phyloP scores from a whole-genome alignment of 2,888 invertebrate species.

The Ptychoptera contaminata region DNA sequence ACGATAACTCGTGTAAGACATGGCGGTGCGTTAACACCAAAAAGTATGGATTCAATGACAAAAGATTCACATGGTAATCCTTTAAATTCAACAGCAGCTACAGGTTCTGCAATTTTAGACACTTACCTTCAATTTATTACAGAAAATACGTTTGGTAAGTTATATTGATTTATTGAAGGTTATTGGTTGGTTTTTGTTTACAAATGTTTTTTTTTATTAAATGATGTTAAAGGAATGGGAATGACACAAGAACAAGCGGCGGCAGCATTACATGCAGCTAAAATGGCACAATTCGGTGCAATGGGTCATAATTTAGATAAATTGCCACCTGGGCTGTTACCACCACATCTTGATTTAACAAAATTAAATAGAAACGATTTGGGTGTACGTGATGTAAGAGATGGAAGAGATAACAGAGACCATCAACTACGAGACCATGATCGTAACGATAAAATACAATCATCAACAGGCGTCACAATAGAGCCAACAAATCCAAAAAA shows the following conservation, averaged over 20 bases:
- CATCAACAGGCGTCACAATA: slow-evolving; percentile 17
- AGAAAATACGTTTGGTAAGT: slow-evolving; percentile 57
- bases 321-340: slow-evolving; percentile 32
- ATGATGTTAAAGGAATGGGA: slow-evolving; percentile 31
- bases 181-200: neutral
- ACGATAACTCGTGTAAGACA: slow-evolving; percentile 48
- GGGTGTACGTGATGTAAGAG: neutral
- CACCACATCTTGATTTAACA: slow-evolving; percentile 28
- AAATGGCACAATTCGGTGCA: slow-evolving; percentile 61
- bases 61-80: slow-evolving; percentile 46
- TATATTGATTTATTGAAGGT: slow-evolving; percentile 3
- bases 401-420: neutral
- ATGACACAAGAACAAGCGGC: slow-evolving; percentile 51
- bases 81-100: slow-evolving; percentile 51
- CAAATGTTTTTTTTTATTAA: neutral
- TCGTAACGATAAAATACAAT: neutral
- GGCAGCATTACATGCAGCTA: slow-evolving; percentile 63
- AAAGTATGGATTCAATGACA: slow-evolving; percentile 43
- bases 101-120: slow-evolving; percentile 65
- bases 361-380: slow-evolving; percentile 16
- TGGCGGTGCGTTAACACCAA: slow-evolving; percentile 47
- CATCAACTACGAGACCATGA: slow-evolving; percentile 1
- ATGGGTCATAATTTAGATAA: slow-evolving; percentile 40
- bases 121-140: slow-evolving; percentile 80
- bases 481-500: slow-evolving; percentile 17